Evolutionary conservation across 2,797 vertebrate genomes (phyloP).

Genomic region (Neopelma chrysocephalum): DNA sequence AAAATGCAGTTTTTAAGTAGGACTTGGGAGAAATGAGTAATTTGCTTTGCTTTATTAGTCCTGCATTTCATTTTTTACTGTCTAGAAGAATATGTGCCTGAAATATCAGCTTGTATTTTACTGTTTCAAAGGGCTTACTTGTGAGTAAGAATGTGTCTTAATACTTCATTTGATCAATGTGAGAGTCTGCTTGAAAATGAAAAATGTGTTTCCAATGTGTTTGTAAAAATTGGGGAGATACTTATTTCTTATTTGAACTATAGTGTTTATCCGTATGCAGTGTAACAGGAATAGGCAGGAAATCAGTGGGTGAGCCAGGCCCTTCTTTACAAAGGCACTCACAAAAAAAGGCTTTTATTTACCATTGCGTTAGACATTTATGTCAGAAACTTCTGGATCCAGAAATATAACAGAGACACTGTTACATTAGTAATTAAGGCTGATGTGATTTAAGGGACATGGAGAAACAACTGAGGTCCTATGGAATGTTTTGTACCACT

Average conservation of each 20-base stretch:
- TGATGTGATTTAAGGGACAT: neutral
- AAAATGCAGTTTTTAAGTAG: neutral
- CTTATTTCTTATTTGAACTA: neutral
- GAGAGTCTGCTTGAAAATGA: neutral
- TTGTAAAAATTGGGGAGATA: neutral
- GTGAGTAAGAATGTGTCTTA: neutral
- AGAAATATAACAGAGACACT: neutral
- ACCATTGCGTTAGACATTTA: neutral
- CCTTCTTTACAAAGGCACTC: neutral
- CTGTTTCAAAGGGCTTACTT: neutral
- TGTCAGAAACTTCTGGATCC: neutral
- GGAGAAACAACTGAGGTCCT: neutral
- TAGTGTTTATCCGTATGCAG: neutral
- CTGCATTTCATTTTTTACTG: neutral
- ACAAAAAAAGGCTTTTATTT: neutral
- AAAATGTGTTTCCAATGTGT: neutral
- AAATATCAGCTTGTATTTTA: neutral
- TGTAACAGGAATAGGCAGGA: neutral
- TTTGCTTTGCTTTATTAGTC: neutral
- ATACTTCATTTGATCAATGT: neutral
- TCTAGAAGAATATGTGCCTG: neutral
- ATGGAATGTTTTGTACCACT: neutral
- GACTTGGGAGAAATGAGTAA: neutral
- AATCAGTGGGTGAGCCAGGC: neutral
- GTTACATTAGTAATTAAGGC: neutral